These are phyloP conservation scores for Melinaea marsaeus DNA, from an alignment of 2,888 invertebrate species.

Conservation along the genomic window DNA sequence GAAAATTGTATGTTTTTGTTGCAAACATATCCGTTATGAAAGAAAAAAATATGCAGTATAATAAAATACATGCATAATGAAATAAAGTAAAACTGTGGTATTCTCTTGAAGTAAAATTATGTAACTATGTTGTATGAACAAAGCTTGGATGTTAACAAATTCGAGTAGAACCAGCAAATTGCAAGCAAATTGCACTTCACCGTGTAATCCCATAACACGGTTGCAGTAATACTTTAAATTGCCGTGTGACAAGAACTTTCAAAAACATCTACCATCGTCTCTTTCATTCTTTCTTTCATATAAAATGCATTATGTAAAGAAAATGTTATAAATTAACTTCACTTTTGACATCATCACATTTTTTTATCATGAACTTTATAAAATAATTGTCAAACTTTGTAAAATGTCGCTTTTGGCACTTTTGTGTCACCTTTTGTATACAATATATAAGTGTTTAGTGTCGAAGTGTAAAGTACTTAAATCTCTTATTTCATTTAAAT, in stretches of 20 bases:
- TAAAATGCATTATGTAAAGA: no score
- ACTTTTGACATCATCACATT: no score
- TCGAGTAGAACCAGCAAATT: neutral
- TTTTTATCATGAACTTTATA: no score
- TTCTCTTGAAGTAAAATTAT: neutral
- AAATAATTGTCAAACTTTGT: no score
- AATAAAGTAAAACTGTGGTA: neutral
- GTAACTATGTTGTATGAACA: neutral
- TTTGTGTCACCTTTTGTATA: no score
- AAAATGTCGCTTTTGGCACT: no score
- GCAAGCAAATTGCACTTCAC: slow-evolving; percentile 4
- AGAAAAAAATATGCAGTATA: neutral
- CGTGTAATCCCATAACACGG: slow-evolving; percentile 7
- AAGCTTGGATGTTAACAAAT: neutral
- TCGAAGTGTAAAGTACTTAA: no score
- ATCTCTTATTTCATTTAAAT: neutral
- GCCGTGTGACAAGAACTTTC: slow-evolving; percentile 3
- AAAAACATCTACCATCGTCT: neutral
- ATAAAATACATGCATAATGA: no score
- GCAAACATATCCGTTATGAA: no score
- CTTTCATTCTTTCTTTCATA: neutral
- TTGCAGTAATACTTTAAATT: slow-evolving; percentile 4
- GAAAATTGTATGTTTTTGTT: no score
- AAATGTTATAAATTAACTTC: no score
- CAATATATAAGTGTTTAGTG: neutral